Evolutionary conservation across 2,113 vertebrate species (phyloP).

Genomic region (Marmota monax): DNA sequence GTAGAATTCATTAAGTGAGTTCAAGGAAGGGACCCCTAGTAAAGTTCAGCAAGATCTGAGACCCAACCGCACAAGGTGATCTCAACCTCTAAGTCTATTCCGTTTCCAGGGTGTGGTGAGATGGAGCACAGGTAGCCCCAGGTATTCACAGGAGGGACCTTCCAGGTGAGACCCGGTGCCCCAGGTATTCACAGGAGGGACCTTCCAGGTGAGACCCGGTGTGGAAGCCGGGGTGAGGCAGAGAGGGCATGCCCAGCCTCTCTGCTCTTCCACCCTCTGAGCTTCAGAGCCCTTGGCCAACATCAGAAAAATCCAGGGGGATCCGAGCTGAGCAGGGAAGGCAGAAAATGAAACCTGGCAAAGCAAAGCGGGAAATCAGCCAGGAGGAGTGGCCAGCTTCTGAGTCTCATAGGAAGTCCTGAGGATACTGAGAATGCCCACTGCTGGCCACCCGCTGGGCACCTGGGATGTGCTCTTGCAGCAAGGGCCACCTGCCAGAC

Average conservation of each 20-base stretch:
- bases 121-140: neutral
- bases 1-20: neutral
- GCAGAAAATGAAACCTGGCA: neutral
- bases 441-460: neutral
- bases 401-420: too few species aligned
- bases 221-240: neutral
- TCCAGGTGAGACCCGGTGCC: neutral
- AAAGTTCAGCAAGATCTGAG: too few species aligned
- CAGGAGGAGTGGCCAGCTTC: neutral
- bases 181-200: neutral
- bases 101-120: neutral
- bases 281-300: neutral
- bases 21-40: too few species aligned
- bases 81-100: neutral
- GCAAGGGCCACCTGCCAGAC: too few species aligned
- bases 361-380: neutral
- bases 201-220: neutral
- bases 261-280: neutral
- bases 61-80: neutral
- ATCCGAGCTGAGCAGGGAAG: neutral
- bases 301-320: neutral
- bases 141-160: neutral
- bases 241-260: fast-evolving
- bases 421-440: too few species aligned
- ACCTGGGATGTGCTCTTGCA: neutral